Evolutionary conservation across 2,888 invertebrate genomes (phyloP).

Genomic region (Cheilosia urbana): DNA sequence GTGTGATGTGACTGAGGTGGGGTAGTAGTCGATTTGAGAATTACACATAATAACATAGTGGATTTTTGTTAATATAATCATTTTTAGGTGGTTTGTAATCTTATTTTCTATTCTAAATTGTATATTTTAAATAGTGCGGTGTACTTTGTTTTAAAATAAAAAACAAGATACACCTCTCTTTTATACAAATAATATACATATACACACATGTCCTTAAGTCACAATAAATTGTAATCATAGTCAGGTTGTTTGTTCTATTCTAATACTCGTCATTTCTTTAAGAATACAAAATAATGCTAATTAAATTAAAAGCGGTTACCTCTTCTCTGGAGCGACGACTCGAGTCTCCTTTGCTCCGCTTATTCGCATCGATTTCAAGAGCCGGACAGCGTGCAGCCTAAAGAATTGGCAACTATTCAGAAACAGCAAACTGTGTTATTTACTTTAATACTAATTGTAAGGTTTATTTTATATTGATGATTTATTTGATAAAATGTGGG

Average conservation of each 20-base stretch:
- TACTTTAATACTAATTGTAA: conserved; percentile 70
- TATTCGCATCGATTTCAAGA: conserved; percentile 54
- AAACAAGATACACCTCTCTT: conserved; percentile 46
- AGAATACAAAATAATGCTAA: conserved; percentile 17
- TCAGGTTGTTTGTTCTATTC: conserved; percentile 24
- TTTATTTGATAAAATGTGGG: conserved; percentile 25
- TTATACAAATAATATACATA: conserved; percentile 25
- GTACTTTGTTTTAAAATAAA: conserved; percentile 48
- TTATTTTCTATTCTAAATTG: conserved; percentile 59
- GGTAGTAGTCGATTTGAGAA: conserved; percentile 75
- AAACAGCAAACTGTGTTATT: conserved; percentile 86
- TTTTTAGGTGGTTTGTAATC: conserved; percentile 52
- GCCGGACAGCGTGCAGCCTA: conserved; percentile 80
- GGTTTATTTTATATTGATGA: conserved; percentile 51
- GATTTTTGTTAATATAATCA: conserved; percentile 76
- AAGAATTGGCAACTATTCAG: conserved; percentile 84
- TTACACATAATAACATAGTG: conserved; percentile 77
- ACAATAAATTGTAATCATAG: conserved; percentile 34
- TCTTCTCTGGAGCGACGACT: conserved; percentile 66
- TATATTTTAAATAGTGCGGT: conserved; percentile 21
- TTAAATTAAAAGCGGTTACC: conserved; percentile 65
- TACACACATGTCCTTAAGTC: conserved; percentile 6
- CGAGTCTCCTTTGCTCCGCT: conserved; percentile 63
- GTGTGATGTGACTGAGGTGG: conserved; percentile 71
- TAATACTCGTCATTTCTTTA: conserved; percentile 29